These are phyloP conservation scores for Plodia interpunctella DNA, from an alignment of 1,140 invertebrate species.

Conservation along the genomic window DNA sequence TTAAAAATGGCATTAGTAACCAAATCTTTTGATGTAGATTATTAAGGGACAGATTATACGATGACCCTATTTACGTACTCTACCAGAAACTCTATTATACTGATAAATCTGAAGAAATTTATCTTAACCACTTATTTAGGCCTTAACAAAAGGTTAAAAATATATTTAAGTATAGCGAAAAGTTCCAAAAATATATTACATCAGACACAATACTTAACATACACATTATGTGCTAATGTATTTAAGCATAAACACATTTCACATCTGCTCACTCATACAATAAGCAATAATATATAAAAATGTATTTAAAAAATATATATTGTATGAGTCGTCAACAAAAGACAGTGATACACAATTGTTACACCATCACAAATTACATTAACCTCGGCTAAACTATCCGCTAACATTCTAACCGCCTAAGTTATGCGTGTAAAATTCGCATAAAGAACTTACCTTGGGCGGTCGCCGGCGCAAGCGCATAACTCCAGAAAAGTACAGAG, in stretches of 20 bases:
- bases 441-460: constrained; percentile 64
- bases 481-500: constrained; percentile 63
- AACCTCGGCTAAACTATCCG: constrained; percentile 5
- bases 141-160: too few relatives aligned
- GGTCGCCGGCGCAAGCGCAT: constrained; percentile 51
- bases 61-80: too few relatives aligned
- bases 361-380: constrained; percentile 5
- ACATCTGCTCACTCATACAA: background rate
- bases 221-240: too few relatives aligned
- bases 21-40: too few relatives aligned
- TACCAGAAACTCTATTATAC: too few relatives aligned
- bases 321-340: background rate
- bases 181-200: too few relatives aligned
- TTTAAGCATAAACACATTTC: background rate
- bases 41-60: too few relatives aligned
- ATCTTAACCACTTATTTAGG: too few relatives aligned
- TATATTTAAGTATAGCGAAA: too few relatives aligned
- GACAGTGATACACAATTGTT: constrained; percentile 5
- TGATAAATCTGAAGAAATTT: too few relatives aligned
- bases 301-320: background rate
- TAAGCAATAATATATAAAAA: background rate
- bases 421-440: constrained; percentile 33
- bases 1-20: too few relatives aligned
- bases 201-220: too few relatives aligned
- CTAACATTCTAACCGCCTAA: constrained; percentile 9